A percentile compares a stretch with the other conserved stretches of the same genome.
phyloP scores from a whole-genome alignment of 1,140 invertebrate genomes.

The Drosophila nikananu region DNA sequence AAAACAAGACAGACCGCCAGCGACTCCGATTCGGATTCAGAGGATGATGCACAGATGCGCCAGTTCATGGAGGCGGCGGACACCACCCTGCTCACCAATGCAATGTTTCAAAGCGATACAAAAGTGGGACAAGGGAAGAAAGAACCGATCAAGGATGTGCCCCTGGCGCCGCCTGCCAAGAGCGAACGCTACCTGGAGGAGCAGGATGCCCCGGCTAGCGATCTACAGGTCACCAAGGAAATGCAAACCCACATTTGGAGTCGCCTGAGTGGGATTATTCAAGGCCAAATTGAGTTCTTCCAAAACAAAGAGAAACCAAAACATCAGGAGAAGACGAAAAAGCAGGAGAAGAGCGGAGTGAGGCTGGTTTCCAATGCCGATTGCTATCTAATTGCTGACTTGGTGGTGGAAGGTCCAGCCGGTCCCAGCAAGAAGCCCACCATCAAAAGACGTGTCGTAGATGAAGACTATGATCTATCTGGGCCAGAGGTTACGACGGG shows the following conservation, averaged over 20 bases:
- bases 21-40: slow-evolving; percentile 60
- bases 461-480: neutral
- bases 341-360: neutral
- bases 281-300: slow-evolving; percentile 52
- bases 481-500: slow-evolving; percentile 11
- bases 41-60: slow-evolving; percentile 51
- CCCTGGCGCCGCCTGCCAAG: neutral
- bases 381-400: slow-evolving; percentile 45
- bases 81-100: slow-evolving; percentile 59
- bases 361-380: slow-evolving; percentile 48
- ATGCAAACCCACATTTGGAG: slow-evolving; percentile 67
- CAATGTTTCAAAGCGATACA: slow-evolving; percentile 43
- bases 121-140: neutral
- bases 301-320: neutral
- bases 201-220: slow-evolving; percentile 12
- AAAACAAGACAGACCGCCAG: neutral
- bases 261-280: slow-evolving; percentile 57
- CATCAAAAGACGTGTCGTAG: slow-evolving; percentile 30
- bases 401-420: slow-evolving; percentile 10
- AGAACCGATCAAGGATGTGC: neutral
- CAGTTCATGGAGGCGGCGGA: slow-evolving; percentile 64
- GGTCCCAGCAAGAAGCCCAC: slow-evolving; percentile 46
- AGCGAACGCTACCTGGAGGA: slow-evolving; percentile 59
- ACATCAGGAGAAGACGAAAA: neutral
- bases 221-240: slow-evolving; percentile 56